A percentile compares a stretch with the other conserved stretches of the same genome.
Evolutionary conservation across 2,113 vertebrate species (phyloP).

Genomic region (Entomyzon cyanotis): DNA sequence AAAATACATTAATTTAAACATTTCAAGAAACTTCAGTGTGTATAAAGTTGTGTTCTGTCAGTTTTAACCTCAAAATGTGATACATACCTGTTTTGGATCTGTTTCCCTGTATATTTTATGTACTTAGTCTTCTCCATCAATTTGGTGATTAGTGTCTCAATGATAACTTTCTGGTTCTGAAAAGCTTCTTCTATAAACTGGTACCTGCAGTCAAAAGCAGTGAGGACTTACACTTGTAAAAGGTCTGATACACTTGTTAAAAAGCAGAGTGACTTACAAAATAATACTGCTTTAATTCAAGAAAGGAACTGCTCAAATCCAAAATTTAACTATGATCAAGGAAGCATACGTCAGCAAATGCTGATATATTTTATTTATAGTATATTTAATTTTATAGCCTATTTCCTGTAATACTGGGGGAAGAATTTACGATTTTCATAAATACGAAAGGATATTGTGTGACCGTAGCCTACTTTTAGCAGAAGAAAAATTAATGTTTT

Average conservation of each 20-base stretch:
- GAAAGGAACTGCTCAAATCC: not conserved
- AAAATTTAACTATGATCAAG: not conserved
- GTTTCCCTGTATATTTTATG: constrained; percentile 89
- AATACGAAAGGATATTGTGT: not conserved
- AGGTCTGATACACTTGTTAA: not conserved
- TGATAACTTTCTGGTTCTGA: constrained; percentile 93
- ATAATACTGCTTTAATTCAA: not conserved
- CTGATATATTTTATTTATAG: not conserved
- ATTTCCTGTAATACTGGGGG: not conserved
- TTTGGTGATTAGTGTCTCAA: constrained; percentile 93
- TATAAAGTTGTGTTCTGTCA: not conserved
- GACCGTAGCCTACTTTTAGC: not conserved
- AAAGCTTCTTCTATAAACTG: constrained; percentile 99
- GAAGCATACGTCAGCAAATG: not conserved
- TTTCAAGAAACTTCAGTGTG: not conserved
- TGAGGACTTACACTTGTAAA: not conserved
- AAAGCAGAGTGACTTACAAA: not conserved
- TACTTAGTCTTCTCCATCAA: constrained; percentile 94
- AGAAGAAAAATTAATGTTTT: not conserved
- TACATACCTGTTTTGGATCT: constrained; percentile 89
- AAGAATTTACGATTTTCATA: not conserved
- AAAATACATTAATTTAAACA: not conserved
- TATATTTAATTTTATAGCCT: not conserved
- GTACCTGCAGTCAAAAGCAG: constrained; percentile 79
- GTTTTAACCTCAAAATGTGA: not conserved